These are phyloP conservation scores for Caligus rogercresseyi DNA, from an alignment of 1,140 invertebrate genomes.

Conservation along the genomic window DNA sequence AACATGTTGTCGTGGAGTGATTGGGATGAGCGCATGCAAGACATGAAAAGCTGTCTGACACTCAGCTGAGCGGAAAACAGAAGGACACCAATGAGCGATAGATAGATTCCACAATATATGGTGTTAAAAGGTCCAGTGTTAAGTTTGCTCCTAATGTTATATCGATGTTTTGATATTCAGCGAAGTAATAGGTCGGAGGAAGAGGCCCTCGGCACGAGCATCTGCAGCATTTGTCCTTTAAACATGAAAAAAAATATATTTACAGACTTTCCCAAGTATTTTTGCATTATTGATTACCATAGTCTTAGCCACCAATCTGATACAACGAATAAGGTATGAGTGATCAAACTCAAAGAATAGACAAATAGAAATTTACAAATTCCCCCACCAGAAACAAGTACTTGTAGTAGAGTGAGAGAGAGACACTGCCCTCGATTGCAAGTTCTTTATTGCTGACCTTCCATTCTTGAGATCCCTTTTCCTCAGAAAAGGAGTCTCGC, in stretches of 20 bases:
- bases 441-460: neutral
- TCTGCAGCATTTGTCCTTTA: neutral
- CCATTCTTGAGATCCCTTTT: neutral
- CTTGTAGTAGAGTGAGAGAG: neutral
- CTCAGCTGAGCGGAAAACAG: neutral
- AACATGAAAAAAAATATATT: neutral
- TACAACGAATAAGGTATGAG: neutral
- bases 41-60: slow-evolving; percentile 21
- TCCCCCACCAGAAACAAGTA: neutral
- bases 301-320: neutral
- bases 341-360: neutral
- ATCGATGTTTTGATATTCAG: slow-evolving; percentile 19
- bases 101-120: neutral
- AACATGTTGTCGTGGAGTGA: slow-evolving; percentile 26
- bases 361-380: neutral
- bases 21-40: slow-evolving; percentile 22
- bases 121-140: neutral
- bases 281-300: too few relatives aligned
- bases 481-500: neutral
- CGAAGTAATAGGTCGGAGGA: neutral
- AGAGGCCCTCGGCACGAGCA: neutral
- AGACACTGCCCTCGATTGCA: neutral
- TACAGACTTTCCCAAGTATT: too few relatives aligned
- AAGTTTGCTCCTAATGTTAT: neutral
- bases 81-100: neutral